Evolutionary conservation across 2,113 vertebrate genomes (phyloP).

Genomic region (Hypocryptadius cinnamomeus): DNA sequence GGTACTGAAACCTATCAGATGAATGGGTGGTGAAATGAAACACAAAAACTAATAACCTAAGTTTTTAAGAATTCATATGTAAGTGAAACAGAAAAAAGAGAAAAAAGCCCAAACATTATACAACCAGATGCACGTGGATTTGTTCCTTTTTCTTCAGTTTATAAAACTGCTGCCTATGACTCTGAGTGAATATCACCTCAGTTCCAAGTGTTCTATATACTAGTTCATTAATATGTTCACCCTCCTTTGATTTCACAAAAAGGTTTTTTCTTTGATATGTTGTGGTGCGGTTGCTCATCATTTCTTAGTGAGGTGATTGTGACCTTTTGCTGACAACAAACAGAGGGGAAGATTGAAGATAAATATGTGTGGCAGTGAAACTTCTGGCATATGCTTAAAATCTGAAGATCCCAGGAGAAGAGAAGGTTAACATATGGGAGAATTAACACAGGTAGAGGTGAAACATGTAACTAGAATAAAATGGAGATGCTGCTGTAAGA

Average conservation of each 20-base stretch:
- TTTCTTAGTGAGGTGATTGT: not conserved
- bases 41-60: not conserved
- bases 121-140: rapidly evolving
- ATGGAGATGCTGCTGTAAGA: not conserved
- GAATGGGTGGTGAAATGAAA: not conserved
- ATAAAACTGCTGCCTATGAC: not conserved
- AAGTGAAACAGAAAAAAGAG: not conserved
- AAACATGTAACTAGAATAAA: not conserved
- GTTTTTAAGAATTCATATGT: not conserved
- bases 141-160: not conserved
- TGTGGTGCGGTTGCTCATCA: not conserved
- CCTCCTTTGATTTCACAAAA: not conserved
- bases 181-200: not conserved
- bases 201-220: not conserved
- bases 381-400: not conserved
- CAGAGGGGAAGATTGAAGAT: not conserved
- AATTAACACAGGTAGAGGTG: not conserved
- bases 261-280: not conserved
- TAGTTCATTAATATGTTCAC: not conserved
- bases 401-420: not conserved
- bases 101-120: not conserved
- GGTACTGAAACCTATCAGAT: not conserved
- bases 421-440: not conserved
- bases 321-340: not conserved
- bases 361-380: not conserved